Evolutionary conservation across 2,888 invertebrate species (phyloP).

Genomic region (Petrolisthes cinctipes): DNA sequence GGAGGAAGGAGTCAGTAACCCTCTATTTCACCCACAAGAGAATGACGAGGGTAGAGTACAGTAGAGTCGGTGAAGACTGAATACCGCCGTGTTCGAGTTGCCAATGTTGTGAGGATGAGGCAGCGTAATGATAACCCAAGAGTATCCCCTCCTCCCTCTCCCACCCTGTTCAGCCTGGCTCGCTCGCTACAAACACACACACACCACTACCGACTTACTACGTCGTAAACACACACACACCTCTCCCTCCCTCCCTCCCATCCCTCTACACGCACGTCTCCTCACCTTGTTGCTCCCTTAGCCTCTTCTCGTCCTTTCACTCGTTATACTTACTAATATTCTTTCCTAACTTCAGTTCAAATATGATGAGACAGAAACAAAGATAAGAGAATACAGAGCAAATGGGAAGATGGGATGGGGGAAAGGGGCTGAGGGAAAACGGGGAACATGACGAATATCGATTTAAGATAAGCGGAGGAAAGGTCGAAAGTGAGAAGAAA

Average conservation of each 20-base stretch:
- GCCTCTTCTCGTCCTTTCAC: background rate
- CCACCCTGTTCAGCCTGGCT: background rate
- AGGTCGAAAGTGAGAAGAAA: background rate
- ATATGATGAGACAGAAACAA: background rate
- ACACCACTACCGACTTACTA: too few species aligned
- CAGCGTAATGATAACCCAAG: too few species aligned
- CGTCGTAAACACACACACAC: background rate
- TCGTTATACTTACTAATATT: background rate
- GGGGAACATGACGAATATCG: background rate
- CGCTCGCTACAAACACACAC: too few species aligned
- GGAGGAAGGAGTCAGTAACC: too few species aligned
- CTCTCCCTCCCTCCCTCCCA: background rate
- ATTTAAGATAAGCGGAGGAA: background rate
- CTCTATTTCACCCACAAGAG: too few species aligned
- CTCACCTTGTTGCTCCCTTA: background rate
- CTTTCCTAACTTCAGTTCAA: background rate
- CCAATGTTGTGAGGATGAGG: too few species aligned
- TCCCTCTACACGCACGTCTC: background rate
- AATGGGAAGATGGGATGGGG: background rate
- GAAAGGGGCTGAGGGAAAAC: background rate
- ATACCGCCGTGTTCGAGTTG: too few species aligned
- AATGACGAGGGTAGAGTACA: too few species aligned
- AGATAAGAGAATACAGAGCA: background rate
- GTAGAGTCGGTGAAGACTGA: too few species aligned
- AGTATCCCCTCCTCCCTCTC: background rate